Percentiles rank a stretch among this genome's conserved stretches.
These are phyloP conservation scores for Erpobdella octoculata DNA, from an alignment of 2,888 invertebrate species.

Conservation along the genomic window DNA sequence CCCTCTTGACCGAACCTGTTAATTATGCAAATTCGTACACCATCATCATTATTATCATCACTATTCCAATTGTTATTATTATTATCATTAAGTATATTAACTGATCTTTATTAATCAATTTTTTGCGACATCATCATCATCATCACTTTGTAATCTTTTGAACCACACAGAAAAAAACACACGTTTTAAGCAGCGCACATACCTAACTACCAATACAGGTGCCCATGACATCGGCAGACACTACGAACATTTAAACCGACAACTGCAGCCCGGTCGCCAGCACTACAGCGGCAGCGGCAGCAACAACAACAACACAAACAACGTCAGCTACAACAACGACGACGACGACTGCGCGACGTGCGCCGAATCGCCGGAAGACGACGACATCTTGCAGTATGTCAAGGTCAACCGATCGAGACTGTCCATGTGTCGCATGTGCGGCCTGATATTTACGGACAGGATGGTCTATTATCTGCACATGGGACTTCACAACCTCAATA, in stretches of 20 bases:
- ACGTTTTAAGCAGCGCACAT: no score
- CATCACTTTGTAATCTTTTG: no score
- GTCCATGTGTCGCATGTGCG: conserved; percentile 71
- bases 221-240: neutral
- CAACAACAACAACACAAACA: neutral
- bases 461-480: conserved; percentile 93
- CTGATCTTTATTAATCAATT: no score
- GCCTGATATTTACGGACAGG: conserved; percentile 87
- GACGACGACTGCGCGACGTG: neutral
- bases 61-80: no score
- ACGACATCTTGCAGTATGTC: conserved; percentile 34
- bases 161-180: no score
- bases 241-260: neutral
- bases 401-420: conserved; percentile 32
- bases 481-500: conserved; percentile 91
- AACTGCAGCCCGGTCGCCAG: neutral
- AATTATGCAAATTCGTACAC: no score
- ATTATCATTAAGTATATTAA: no score
- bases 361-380: neutral
- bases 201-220: no score
- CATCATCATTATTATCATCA: no score
- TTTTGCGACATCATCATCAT: no score
- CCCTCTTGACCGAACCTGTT: no score
- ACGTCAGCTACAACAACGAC: neutral
- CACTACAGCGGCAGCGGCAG: neutral